Evolutionary conservation across 2,888 invertebrate species (phyloP).

Genomic region (Habroteleia sp.): DNA sequence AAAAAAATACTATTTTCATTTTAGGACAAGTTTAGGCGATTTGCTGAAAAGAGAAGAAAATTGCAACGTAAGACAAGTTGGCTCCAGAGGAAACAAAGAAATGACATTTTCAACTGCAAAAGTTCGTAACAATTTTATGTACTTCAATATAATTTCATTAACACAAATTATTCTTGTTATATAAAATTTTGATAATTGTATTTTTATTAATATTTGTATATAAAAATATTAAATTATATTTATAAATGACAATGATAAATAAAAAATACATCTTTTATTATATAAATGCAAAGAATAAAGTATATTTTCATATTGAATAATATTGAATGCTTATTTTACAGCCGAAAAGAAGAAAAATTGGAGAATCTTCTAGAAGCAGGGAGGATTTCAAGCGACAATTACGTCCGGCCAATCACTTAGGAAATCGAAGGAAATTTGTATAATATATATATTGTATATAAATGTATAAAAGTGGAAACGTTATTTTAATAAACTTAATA

Average conservation of each 20-base stretch:
- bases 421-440: constrained; percentile 69
- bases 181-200: background rate
- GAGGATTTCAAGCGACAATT: constrained; percentile 87
- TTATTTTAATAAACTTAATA: no score
- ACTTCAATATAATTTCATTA: constrained; percentile 2
- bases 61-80: constrained; percentile 82
- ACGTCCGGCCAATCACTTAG: constrained; percentile 82
- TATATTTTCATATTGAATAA: no score
- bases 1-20: no score
- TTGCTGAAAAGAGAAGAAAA: constrained; percentile 85
- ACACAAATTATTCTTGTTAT: no score
- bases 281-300: no score
- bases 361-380: constrained; percentile 79
- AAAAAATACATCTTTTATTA: no score
- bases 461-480: no score
- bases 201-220: constrained; percentile 2
- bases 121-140: constrained; percentile 74
- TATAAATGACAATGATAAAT: no score
- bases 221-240: constrained; percentile 4
- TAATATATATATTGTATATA: constrained; percentile 7
- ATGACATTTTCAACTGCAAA: constrained; percentile 89
- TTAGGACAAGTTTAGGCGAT: constrained; percentile 88
- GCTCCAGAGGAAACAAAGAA: constrained; percentile 88
- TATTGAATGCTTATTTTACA: no score
- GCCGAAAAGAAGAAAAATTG: constrained; percentile 63